phyloP scores from a whole-genome alignment of 1,140 invertebrate genomes.

The Hypothenemus hampei region DNA sequence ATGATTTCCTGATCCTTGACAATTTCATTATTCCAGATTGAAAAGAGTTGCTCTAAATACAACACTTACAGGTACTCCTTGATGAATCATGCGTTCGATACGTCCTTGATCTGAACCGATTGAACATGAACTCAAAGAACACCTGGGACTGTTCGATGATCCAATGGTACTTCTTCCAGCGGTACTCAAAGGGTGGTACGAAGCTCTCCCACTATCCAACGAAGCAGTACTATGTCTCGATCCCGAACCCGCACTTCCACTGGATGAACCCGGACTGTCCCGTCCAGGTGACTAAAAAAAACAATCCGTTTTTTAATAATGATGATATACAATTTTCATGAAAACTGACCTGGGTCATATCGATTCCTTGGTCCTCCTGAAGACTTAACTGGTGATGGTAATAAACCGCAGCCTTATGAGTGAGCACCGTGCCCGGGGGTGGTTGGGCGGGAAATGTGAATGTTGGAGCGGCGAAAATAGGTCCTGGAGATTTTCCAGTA shows the following conservation, averaged over 20 bases:
- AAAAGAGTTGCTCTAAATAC: neutral
- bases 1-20: slow-evolving; percentile 86
- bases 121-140: slow-evolving; percentile 66
- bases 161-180: slow-evolving; percentile 44
- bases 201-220: slow-evolving; percentile 86
- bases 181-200: slow-evolving; percentile 55
- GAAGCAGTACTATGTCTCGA: slow-evolving; percentile 87
- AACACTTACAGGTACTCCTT: slow-evolving; percentile 55
- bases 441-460: slow-evolving; percentile 52
- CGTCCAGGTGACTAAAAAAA: slow-evolving; percentile 73
- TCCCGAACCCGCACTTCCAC: slow-evolving; percentile 68
- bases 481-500: slow-evolving; percentile 54
- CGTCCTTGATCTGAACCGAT: slow-evolving; percentile 67
- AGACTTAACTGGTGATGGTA: slow-evolving; percentile 70
- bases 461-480: slow-evolving; percentile 47
- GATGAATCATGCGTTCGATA: slow-evolving; percentile 60
- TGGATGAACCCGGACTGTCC: slow-evolving; percentile 83
- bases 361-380: slow-evolving; percentile 67
- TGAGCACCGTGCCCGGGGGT: slow-evolving; percentile 53
- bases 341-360: slow-evolving; percentile 60
- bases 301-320: neutral
- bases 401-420: slow-evolving; percentile 65
- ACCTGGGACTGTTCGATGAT: slow-evolving; percentile 48
- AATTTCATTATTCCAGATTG: neutral
- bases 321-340: neutral